These are phyloP conservation scores for Drosophila sulfurigaster DNA, from an alignment of 1,140 invertebrate genomes.

Conservation along the genomic window DNA sequence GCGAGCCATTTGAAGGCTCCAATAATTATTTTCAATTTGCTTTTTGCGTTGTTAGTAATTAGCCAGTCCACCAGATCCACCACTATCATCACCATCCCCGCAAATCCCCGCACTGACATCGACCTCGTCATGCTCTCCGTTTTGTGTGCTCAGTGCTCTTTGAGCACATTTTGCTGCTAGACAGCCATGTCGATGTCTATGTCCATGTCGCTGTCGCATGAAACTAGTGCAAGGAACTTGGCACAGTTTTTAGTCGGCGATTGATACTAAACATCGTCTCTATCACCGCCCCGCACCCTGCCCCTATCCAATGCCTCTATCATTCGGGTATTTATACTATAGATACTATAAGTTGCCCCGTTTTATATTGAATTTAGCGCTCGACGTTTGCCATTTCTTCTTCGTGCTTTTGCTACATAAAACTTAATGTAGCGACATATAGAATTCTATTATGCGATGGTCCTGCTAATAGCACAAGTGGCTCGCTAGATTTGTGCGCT, in stretches of 20 bases:
- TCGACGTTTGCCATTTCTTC: slow-evolving; percentile 33
- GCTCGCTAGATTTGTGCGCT: slow-evolving; percentile 65
- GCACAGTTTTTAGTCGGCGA: slow-evolving; percentile 70
- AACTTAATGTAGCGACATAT: slow-evolving; percentile 58
- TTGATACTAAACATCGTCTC: slow-evolving; percentile 47
- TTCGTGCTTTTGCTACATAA: slow-evolving; percentile 42
- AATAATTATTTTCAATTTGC: slow-evolving; percentile 69
- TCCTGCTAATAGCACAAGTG: slow-evolving; percentile 52
- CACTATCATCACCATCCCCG: neutral
- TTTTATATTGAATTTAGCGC: slow-evolving; percentile 43
- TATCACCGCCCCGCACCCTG: neutral
- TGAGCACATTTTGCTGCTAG: slow-evolving; percentile 45
- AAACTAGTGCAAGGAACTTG: slow-evolving; percentile 79
- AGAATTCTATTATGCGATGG: slow-evolving; percentile 48
- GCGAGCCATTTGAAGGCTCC: slow-evolving; percentile 50
- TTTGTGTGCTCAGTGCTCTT: slow-evolving; percentile 38
- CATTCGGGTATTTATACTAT: neutral
- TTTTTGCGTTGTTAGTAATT: slow-evolving; percentile 80
- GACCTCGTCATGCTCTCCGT: slow-evolving; percentile 25
- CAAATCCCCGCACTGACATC: slow-evolving; percentile 7
- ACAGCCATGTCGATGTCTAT: slow-evolving; percentile 48
- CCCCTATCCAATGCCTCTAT: neutral
- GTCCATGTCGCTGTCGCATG: slow-evolving; percentile 68
- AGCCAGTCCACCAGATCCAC: slow-evolving; percentile 43
- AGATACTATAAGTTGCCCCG: slow-evolving; percentile 9